Evolutionary conservation across 2,113 vertebrate species (phyloP).

Genomic region (Ailurus styani): DNA sequence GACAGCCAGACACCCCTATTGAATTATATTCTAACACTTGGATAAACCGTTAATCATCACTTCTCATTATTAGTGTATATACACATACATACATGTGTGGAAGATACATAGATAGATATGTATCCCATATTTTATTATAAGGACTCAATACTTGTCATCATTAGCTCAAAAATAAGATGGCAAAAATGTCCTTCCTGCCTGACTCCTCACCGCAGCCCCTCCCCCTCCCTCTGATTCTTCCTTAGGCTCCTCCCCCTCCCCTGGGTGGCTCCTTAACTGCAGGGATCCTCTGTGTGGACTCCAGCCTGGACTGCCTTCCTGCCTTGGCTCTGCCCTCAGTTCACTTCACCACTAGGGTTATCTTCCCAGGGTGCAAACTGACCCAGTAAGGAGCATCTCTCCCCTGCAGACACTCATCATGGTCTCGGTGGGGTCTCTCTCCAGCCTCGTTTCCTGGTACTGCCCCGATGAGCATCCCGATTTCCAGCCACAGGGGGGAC

Average conservation of each 20-base stretch:
- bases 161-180: background rate
- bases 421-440: background rate
- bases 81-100: too few relatives aligned
- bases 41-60: background rate
- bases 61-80: background rate
- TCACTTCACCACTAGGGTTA: rapidly evolving
- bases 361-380: background rate
- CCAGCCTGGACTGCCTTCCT: background rate
- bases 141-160: background rate
- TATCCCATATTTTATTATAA: background rate
- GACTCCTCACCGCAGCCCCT: background rate
- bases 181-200: background rate
- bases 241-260: background rate
- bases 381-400: background rate
- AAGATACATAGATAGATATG: too few relatives aligned
- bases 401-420: background rate
- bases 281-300: background rate
- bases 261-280: background rate
- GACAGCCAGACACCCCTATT: background rate
- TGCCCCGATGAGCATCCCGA: background rate
- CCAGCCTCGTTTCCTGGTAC: background rate
- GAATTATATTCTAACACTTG: background rate
- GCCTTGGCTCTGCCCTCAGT: background rate
- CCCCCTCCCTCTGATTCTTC: background rate
- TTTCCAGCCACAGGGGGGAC: background rate